These are phyloP conservation scores for Orchesella cincta DNA, from an alignment of 1,140 invertebrate species.

Conservation along the genomic window DNA sequence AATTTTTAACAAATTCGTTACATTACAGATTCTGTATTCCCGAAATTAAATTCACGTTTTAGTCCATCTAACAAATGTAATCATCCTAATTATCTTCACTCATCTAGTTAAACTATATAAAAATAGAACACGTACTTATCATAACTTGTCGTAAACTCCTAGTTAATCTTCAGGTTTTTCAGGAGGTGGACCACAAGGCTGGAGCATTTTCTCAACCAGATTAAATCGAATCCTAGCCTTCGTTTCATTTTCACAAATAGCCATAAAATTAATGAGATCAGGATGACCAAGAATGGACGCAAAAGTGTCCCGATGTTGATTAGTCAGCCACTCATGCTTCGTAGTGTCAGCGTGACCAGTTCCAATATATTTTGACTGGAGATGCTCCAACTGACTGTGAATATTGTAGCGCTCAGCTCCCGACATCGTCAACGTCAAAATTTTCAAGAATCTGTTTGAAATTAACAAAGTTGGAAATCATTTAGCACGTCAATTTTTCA, in stretches of 20 bases:
- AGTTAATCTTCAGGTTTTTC: slow-evolving; percentile 92
- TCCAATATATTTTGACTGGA: slow-evolving; percentile 98
- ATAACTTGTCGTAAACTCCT: no score
- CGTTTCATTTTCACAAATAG: slow-evolving; percentile 93
- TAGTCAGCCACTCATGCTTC: slow-evolving; percentile 94
- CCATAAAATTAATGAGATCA: slow-evolving; percentile 90
- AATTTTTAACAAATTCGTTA: no score
- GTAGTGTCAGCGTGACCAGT: slow-evolving; percentile 95
- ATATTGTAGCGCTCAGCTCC: slow-evolving; percentile 97
- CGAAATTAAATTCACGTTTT: no score
- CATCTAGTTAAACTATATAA: no score
- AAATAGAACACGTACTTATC: no score
- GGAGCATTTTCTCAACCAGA: slow-evolving; percentile 96
- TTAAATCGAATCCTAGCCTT: slow-evolving; percentile 94
- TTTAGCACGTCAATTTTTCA: no score
- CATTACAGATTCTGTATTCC: no score
- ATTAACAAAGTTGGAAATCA: no score
- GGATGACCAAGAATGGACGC: slow-evolving; percentile 95
- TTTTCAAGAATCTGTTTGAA: no score
- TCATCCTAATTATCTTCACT: no score
- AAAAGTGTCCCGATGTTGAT: slow-evolving; percentile 92
- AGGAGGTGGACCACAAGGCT: slow-evolving; percentile 96
- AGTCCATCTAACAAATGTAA: no score
- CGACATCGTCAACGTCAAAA: slow-evolving; percentile 23
- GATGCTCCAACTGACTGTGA: slow-evolving; percentile 96